Evolutionary conservation across 2,797 vertebrate species (phyloP).

Genomic region (Gastrophryne carolinensis): DNA sequence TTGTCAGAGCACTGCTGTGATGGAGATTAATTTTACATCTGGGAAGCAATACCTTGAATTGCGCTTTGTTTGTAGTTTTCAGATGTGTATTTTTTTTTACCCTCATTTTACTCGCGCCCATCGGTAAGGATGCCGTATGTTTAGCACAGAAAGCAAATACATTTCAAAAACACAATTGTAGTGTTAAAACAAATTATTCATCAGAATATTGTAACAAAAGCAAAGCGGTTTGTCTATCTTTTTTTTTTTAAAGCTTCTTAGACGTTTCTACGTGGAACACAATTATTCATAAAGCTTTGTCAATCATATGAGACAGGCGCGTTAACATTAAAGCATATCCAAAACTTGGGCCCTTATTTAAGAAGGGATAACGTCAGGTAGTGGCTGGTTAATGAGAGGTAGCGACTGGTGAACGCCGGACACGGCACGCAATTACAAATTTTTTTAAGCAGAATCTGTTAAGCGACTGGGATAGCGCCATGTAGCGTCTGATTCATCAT

Average conservation of each 20-base stretch:
- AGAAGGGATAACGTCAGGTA: no score
- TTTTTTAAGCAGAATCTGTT: no score
- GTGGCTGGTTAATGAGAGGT: no score
- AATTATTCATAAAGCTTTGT: no score
- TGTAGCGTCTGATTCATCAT: no score
- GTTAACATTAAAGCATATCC: no score
- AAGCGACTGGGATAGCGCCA: no score
- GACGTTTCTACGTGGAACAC: background rate
- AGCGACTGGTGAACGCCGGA: no score
- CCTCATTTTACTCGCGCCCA: slow-evolving; percentile 39
- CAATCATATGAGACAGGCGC: no score
- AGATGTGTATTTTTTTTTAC: slow-evolving; percentile 51
- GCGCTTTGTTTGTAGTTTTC: slow-evolving; percentile 57
- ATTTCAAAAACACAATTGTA: slow-evolving; percentile 48
- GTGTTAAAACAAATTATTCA: background rate
- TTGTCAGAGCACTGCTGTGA: slow-evolving; percentile 55
- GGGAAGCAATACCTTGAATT: slow-evolving; percentile 53
- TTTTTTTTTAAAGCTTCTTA: background rate
- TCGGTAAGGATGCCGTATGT: slow-evolving; percentile 59
- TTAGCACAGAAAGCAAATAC: slow-evolving; percentile 59
- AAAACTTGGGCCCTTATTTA: no score
- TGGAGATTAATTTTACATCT: slow-evolving; percentile 54
- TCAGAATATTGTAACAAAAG: background rate
- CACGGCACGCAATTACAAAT: no score
- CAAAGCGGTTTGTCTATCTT: background rate